Evolutionary conservation across 2,888 invertebrate species (phyloP), one percentile per base, ranked within the genome.

Genomic region (Argynnis bischoffii): DNA sequence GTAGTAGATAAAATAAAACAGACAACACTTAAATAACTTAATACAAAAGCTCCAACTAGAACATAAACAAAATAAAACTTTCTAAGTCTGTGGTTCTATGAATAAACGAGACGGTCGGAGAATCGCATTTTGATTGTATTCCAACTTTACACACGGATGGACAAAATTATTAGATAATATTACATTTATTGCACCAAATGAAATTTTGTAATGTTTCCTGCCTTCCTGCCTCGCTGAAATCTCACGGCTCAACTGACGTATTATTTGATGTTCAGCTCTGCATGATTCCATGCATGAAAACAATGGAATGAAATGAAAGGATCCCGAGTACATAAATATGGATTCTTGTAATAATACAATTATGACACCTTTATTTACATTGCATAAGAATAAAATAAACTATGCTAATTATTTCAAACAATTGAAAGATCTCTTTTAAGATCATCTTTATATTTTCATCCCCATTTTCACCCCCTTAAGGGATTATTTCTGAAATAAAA

Each of bases 71-170:
- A 41, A 41, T 41, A 41, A 41, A 41, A 41, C 11, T 11, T 8
- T 8, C 35, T 41, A 41, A 41, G 2, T 41, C 35, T 8, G 35
- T 41, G 11, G 35, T 41, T 41, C 35, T 41, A 41, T 8, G 11
- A 41, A 41, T 41, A 26, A 21, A 48, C 21, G 15, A 51, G 18
- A 16, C 35, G 35, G 14, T 51, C 11, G 16, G 82, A 73, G 87
- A 88, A 89, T 89, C 86, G 86, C 87, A 88, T 86, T 88, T 83
- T 83, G 84, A 87, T 88, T 85, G 85, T 81, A 76, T 78, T 79
- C 81, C 72, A 77, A 79, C 76, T 77, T 81, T 83, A 85, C 88
- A 86, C 86, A 83, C 81, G 84, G 86, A 78, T 81, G 81, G 77
- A 72, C 81, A 76, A 86, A 80, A 84, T 88, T 84, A 87, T 85